Percentiles rank a stretch among this genome's conserved stretches.
Evolutionary conservation across 2,888 invertebrate genomes (phyloP).

Genomic region (Mesorhabditis belari): DNA sequence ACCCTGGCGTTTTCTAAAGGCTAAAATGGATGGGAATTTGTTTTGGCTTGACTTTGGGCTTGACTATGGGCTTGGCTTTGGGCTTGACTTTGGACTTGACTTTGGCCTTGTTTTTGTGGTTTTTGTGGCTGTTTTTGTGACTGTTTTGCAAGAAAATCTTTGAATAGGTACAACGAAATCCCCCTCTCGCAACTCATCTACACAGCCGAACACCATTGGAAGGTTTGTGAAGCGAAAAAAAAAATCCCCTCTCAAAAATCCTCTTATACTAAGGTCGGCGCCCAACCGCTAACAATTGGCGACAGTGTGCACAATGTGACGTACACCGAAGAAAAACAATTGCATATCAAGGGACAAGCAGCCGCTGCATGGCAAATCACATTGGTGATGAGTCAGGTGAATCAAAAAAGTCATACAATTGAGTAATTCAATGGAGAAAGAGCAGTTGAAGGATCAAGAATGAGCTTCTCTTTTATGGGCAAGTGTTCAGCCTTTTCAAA

Average conservation of each 20-base stretch:
- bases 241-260: too few relatives aligned
- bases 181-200: slow-evolving; percentile 41
- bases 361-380: slow-evolving; percentile 52
- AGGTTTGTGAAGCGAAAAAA: too few relatives aligned
- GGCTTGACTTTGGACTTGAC: too few relatives aligned
- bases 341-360: slow-evolving; percentile 48
- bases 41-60: too few relatives aligned
- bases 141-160: background rate
- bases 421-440: background rate
- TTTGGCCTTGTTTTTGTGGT: too few relatives aligned
- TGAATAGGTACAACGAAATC: slow-evolving; percentile 46
- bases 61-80: too few relatives aligned
- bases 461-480: background rate
- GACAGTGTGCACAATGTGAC: slow-evolving; percentile 11
- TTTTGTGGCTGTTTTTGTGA: too few relatives aligned
- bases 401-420: background rate
- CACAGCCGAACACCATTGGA: slow-evolving; percentile 50
- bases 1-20: too few relatives aligned
- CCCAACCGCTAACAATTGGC: slow-evolving; percentile 25
- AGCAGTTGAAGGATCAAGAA: background rate
- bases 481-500: background rate
- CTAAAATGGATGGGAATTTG: too few relatives aligned
- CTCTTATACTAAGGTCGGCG: too few relatives aligned
- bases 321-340: slow-evolving; percentile 37
- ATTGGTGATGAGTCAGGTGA: slow-evolving; percentile 46